Evolutionary conservation across 2,113 vertebrate species (phyloP), one percentile per base, ranked within the genome.

Genomic region (Cinclus cinclus): DNA sequence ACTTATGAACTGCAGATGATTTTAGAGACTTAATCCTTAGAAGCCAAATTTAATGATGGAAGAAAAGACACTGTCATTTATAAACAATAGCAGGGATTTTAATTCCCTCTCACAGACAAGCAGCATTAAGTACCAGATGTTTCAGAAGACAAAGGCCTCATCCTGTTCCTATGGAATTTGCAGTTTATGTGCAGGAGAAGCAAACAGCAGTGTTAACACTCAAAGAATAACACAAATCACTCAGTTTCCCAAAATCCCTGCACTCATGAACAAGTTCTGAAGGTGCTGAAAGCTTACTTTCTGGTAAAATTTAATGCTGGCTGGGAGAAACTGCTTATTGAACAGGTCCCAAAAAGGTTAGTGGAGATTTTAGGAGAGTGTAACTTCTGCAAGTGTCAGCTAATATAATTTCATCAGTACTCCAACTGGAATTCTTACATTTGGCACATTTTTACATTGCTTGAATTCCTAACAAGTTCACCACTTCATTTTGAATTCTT

Each of bases 141-240:
- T 96, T 87, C 27, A 63, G 79, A 92, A 91, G 44, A 81, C 64
- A 85, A 86, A 94, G 62, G 55, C 16, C 42, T 86, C 56, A 46
- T 69, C 73, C 35, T 74, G 47, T 71, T 74, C 42, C 63, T 37
- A 10, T 4, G 13, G 55, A 77, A 52, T 63, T 44, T 67, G 35
- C 11, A 56, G 33, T 17, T 82, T 30, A 33, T 39, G 37, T 59
- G 44, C 7, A 6, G 14, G 52, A 46, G 23, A 82, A 82, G 52
- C 47, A 41, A 78, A 21, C 10, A 64, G 13, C 3, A 21, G 37
- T 8, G 16, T 25, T 58, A 67, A 62, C 25, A 30, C 9, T 39
- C 21, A 53, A 53, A 33, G 11, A 31, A 21, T 17, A 84, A 70
- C 23, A 59, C 0, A 0, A 65, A 58, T 77, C 60, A 49, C 35